Evolutionary conservation across 2,113 vertebrate species (phyloP).

Genomic region (Corythoichthys intestinalis): DNA sequence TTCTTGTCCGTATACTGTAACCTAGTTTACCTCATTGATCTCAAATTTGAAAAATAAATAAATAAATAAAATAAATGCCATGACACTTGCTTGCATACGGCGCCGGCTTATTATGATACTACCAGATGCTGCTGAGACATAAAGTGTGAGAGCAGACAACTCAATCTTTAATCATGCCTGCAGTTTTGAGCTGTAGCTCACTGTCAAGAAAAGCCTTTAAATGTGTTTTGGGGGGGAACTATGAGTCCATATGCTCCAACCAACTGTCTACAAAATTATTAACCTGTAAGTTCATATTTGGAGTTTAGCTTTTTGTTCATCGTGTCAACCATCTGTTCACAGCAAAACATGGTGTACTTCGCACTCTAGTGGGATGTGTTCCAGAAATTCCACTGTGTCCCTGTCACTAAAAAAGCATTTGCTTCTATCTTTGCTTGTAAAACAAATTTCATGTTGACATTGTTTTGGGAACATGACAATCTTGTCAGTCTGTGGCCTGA

Average conservation of each 20-base stretch:
- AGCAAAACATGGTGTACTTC: neutral
- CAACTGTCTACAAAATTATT: neutral
- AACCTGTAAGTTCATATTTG: slow-evolving; percentile 8
- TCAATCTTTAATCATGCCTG: neutral
- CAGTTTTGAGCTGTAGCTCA: neutral
- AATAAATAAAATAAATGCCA: too few relatives aligned
- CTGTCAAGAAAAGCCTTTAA: neutral
- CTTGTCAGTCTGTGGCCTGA: neutral
- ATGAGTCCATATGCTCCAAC: neutral
- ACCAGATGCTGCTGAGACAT: slow-evolving; percentile 4
- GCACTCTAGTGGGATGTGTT: slow-evolving; percentile 4
- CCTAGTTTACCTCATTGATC: too few relatives aligned
- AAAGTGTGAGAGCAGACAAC: neutral
- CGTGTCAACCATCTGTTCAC: neutral
- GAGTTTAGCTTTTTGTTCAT: neutral
- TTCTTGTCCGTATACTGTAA: too few relatives aligned
- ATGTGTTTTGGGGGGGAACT: neutral
- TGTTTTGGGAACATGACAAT: neutral
- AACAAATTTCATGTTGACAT: neutral
- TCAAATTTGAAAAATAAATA: too few relatives aligned
- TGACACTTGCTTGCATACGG: too few relatives aligned
- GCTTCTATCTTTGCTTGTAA: slow-evolving; percentile 2
- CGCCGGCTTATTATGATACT: too few relatives aligned
- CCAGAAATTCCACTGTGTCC: neutral
- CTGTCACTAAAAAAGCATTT: neutral